Evolutionary conservation across 2,888 invertebrate species (phyloP), one percentile per base, ranked within the genome.

Genomic region (Acronicta alni): DNA sequence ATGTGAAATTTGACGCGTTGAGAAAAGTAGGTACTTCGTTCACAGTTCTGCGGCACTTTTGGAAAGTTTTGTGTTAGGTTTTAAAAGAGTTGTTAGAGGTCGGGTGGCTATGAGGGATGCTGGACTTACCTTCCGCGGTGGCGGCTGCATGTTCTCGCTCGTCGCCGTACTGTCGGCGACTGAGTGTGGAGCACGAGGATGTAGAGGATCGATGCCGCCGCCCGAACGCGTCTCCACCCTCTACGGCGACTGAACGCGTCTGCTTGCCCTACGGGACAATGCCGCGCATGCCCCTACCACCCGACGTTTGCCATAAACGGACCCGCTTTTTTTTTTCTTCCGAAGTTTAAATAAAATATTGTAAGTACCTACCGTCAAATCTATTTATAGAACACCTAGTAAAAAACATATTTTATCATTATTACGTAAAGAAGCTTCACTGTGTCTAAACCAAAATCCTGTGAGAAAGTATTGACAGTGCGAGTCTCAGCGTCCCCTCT

Each of bases 71-170:
- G 43, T 54, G 23, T 23, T 16, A 17, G 54, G 20, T 52, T 67
- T 32, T 12, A 0, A 17, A 26, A 7, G 26, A 51, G 37, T 49
- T 44, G 35, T 20, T 10, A 20, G 23, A 39, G 38, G 47, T 43
- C 3, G 44, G 26, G 48, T 26, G 43, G 39, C 6, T 9, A 18
- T 42, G 44, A 20, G 38, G 15, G 48, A 12, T 30, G 38, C 16
- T 44, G 42, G 18, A 86, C 95, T 95, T 95, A 97, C 97, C 97
- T 97, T 97, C 93, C 97, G 96, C 89, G 97, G 97, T 84, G 97
- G 97, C 85, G 97, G 97, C 96, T 97, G 97, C 97, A 97, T 97
- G 93, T 84, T 90, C 69, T 44, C 51, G 52, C 57, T 46, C 67
- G 66, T 61, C 60, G 59, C 63, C 62, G 57, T 20, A 26, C 61